phyloP scores from a whole-genome alignment of 2,888 invertebrate genomes.

The Petrolisthes cinctipes region DNA sequence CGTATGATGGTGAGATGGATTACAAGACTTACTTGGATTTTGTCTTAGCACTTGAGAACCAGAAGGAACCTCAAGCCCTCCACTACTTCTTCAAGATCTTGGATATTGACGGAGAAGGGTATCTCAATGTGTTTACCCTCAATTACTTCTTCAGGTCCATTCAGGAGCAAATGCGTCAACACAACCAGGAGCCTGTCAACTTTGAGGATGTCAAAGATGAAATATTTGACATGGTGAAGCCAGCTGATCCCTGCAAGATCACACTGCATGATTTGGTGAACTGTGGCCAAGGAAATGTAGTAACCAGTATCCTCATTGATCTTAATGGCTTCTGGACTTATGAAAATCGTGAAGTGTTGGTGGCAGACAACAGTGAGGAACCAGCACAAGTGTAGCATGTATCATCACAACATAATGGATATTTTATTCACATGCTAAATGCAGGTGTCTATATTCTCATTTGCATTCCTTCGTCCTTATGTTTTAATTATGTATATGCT shows the following conservation, averaged over 20 bases:
- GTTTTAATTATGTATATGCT: too few relatives aligned
- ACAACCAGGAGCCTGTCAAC: conserved; percentile 89
- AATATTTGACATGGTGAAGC: conserved; percentile 97
- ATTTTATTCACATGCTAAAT: too few relatives aligned
- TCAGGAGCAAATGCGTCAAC: conserved; percentile 88
- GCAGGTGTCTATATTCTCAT: too few relatives aligned
- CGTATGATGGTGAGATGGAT: conserved; percentile 95
- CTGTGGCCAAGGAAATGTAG: conserved; percentile 92
- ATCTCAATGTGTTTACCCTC: conserved; percentile 88
- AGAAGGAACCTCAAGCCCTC: conserved; percentile 89
- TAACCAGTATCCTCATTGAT: conserved; percentile 93
- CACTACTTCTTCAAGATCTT: conserved; percentile 92
- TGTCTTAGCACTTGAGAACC: conserved; percentile 91
- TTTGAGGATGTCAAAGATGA: conserved; percentile 97
- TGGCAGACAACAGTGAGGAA: conserved; percentile 68
- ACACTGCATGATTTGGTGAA: conserved; percentile 87
- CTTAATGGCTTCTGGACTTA: conserved; percentile 97
- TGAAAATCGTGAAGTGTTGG: conserved; percentile 84
- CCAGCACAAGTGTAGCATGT: conserved; percentile 45
- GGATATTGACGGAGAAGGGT: conserved; percentile 89
- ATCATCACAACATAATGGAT: not conserved
- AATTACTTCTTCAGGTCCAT: conserved; percentile 95
- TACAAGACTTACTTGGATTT: conserved; percentile 97
- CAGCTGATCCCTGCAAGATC: conserved; percentile 84
- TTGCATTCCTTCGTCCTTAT: too few relatives aligned